These are phyloP conservation scores for Pristionchus mayeri DNA, from an alignment of 2,888 invertebrate species.

Conservation along the genomic window DNA sequence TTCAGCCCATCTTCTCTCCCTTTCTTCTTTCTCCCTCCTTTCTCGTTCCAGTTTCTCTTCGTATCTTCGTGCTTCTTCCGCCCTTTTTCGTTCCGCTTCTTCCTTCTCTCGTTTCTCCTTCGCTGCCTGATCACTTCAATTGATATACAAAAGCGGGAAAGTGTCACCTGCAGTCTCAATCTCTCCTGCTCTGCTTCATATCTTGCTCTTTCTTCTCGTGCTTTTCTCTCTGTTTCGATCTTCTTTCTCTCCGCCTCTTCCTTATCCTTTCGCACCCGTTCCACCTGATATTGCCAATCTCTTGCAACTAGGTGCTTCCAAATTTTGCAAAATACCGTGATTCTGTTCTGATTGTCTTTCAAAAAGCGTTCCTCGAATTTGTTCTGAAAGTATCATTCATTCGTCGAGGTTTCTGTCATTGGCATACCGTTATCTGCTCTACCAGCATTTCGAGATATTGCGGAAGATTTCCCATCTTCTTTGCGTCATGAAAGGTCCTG, in stretches of 20 bases:
- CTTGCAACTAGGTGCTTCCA: no score
- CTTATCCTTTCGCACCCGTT: not conserved
- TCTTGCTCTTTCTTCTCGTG: not conserved
- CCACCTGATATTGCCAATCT: not conserved
- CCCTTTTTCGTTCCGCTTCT: not conserved
- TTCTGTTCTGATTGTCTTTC: not conserved
- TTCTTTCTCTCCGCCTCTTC: constrained; percentile 26
- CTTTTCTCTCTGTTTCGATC: not conserved
- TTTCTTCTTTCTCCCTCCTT: no score
- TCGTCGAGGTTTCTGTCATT: no score
- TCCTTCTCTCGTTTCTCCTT: no score
- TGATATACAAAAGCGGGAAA: no score
- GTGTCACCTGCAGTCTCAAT: no score
- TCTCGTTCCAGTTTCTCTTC: not conserved
- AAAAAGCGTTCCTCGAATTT: not conserved
- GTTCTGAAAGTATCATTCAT: not conserved
- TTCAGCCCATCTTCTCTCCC: no score
- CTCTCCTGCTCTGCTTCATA: no score
- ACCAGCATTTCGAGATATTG: not conserved
- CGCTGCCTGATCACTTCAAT: no score
- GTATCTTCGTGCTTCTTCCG: not conserved
- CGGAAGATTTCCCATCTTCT: constrained; percentile 11
- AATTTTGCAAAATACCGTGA: not conserved
- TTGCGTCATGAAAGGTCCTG: not conserved
- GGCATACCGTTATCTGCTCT: not conserved